Conservation (phyloP, 2,888 invertebrate species). For the Eupithecia insigniata region DNA sequence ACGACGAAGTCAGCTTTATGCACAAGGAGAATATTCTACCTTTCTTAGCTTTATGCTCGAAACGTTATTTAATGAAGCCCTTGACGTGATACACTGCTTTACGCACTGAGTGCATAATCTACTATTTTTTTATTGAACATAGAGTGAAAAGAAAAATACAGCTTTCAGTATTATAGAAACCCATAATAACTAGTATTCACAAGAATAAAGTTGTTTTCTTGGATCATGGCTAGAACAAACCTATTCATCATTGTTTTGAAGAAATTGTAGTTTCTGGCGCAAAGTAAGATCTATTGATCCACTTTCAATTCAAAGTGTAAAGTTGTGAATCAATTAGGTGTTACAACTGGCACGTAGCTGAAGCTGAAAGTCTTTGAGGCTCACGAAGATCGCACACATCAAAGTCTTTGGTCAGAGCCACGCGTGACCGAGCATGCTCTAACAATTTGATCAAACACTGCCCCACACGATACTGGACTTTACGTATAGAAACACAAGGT, state of each 20-base stretch:
- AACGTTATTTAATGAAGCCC: too few relatives aligned
- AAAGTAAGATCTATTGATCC: not conserved
- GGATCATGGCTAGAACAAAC: too few relatives aligned
- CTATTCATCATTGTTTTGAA: not conserved
- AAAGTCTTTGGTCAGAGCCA: constrained; percentile 33
- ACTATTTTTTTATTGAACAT: too few relatives aligned
- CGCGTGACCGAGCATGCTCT: constrained; percentile 24
- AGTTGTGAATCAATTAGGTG: not conserved
- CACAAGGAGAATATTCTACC: too few relatives aligned
- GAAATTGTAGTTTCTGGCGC: not conserved
- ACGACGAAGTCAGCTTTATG: too few relatives aligned
- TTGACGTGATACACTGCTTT: too few relatives aligned
- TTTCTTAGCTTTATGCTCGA: too few relatives aligned
- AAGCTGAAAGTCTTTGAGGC: constrained; percentile 30
- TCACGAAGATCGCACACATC: constrained; percentile 39
- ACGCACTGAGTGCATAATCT: too few relatives aligned
- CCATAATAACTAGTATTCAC: too few relatives aligned
- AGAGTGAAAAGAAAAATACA: too few relatives aligned
- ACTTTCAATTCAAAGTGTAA: constrained; percentile 2
- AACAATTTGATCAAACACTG: constrained; percentile 31
- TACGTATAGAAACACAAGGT: not conserved
- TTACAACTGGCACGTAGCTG: constrained; percentile 10
- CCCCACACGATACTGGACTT: constrained; percentile 21
- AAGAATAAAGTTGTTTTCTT: too few relatives aligned
- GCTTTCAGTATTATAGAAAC: too few relatives aligned